Evolutionary conservation across 2,797 vertebrate genomes (phyloP).

Genomic region (Lepilemur ruficaudatus): DNA sequence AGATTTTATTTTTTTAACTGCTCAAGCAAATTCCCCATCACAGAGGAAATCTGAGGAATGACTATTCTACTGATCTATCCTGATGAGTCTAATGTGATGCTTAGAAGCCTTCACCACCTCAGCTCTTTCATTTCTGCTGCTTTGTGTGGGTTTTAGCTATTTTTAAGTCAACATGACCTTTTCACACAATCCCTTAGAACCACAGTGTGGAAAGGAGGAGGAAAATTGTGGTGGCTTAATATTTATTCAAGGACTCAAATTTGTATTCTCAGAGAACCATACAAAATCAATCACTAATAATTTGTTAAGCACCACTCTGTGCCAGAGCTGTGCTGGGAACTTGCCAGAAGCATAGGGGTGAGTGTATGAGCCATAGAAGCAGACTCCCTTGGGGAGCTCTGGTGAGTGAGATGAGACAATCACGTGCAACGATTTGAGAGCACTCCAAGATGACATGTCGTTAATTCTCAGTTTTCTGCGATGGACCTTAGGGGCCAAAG

Average conservation of each 20-base stretch:
- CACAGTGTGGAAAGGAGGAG: not conserved
- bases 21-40: not conserved
- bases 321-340: not conserved
- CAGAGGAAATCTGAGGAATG: not conserved
- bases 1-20: conserved; percentile 27
- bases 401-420: not conserved
- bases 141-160: not conserved
- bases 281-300: not conserved
- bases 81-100: not conserved
- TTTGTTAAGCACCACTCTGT: not conserved
- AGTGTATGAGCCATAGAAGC: not conserved
- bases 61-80: not conserved
- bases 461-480: not conserved
- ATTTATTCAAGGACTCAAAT: not conserved
- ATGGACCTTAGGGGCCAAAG: not conserved
- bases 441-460: not conserved
- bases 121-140: not conserved
- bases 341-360: not conserved
- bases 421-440: not conserved
- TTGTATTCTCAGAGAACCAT: conserved; percentile 9
- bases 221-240: not conserved
- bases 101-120: not conserved
- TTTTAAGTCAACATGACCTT: not conserved
- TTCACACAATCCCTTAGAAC: not conserved
- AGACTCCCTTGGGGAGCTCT: not conserved